These are phyloP conservation scores for Diaprepes abbreviatus DNA, from an alignment of 2,888 invertebrate genomes.

Conservation along the genomic window DNA sequence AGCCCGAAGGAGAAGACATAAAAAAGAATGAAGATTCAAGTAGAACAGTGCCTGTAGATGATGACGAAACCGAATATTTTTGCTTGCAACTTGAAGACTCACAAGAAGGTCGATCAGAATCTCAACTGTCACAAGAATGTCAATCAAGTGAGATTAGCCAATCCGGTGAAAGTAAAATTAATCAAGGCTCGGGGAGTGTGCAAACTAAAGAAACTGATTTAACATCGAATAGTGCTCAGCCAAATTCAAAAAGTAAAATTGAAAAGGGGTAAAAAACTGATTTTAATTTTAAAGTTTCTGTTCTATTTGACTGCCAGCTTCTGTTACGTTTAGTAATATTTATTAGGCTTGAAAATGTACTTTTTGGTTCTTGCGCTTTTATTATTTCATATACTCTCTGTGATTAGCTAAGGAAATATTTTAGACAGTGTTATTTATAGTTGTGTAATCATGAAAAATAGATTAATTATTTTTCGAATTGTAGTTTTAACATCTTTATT, in stretches of 20 bases:
- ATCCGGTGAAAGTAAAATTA: background rate
- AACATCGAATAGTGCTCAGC: constrained; percentile 67
- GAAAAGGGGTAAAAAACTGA: background rate
- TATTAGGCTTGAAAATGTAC: constrained; percentile 7
- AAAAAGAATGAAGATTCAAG: constrained; percentile 2
- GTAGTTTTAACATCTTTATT: no score
- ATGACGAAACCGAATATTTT: constrained; percentile 58
- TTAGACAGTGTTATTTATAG: constrained; percentile 6
- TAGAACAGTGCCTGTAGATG: constrained; percentile 29
- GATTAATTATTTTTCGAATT: no score
- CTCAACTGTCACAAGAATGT: constrained; percentile 38
- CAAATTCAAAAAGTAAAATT: constrained; percentile 72
- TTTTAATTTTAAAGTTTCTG: background rate
- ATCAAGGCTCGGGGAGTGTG: constrained; percentile 33
- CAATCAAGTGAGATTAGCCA: constrained; percentile 40
- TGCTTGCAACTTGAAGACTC: constrained; percentile 56
- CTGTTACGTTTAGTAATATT: constrained; percentile 4
- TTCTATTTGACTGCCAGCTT: background rate
- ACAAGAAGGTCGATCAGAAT: constrained; percentile 38
- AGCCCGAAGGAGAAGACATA: constrained; percentile 14
- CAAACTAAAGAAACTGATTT: background rate
- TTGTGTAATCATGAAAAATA: no score
- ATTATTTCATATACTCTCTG: constrained; percentile 12
- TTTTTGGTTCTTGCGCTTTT: constrained; percentile 1
- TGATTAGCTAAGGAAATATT: constrained; percentile 5